Evolutionary conservation across 2,888 invertebrate genomes (phyloP), one percentile per base, ranked within the genome.

Genomic region (Trilocha varians): DNA sequence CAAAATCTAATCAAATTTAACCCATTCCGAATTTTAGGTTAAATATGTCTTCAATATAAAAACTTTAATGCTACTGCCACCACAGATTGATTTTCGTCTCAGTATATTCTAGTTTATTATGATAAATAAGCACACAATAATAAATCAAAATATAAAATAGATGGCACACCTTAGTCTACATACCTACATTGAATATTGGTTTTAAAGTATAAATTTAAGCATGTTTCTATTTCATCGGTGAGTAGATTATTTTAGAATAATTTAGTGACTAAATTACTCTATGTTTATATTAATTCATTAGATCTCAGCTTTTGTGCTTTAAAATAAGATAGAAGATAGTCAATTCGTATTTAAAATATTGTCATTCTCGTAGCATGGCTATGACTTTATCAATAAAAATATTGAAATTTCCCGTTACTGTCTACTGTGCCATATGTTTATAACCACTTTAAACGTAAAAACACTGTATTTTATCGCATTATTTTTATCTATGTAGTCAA

Each of bases 21-120:
- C 48, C 85, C 84, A 44, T 82, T 85, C 55, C 83, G 84, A 52
- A 83, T 85, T 54, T 66, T 85, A 76, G 85, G 85, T 64, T 85
- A 82, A 57, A 49, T 42, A 45, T 46, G 40, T 42, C 50, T 16
- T 43, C 43, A 42, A 42, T 15, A 40, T 38, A 46, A 39, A 38
- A 41, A 45, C 43, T 47, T 48, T 56, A 52, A 46, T 55, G 59
- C 53, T 61, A 73, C 70, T 70, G 68, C 64, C 50, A 43, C 52
- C 55, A 62, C 55, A 55, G 62, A 67, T 55, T 58, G 49, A 55
- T 13, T 37, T 37, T 37, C 37, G 37, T 25, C 25, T 37, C 2
- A 13, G n/a, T 16, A 13, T 37, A 37, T 13, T 13, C 37, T 37
- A 37, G 35, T 37, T 39, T 46, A 47, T n/a, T n/a, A n/a, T n/a